Percentiles rank a stretch among this genome's conserved stretches.
Evolutionary conservation across 1,140 invertebrate genomes (phyloP).

Genomic region (Bombus vancouverensis): DNA sequence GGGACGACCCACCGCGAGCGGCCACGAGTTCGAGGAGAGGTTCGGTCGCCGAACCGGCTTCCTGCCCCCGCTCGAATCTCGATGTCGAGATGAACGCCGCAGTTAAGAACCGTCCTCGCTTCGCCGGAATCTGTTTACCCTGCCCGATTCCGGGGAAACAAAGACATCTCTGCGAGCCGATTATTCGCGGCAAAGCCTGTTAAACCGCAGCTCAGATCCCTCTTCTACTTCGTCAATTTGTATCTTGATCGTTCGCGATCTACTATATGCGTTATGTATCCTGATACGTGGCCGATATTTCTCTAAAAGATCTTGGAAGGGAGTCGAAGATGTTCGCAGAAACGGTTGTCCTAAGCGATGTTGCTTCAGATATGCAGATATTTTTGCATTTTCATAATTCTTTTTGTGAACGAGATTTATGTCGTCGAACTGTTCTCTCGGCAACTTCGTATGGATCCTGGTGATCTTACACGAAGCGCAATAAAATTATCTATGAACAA

Average conservation of each 20-base stretch:
- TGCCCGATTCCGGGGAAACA: slow-evolving; percentile 41
- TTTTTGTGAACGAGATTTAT: background rate
- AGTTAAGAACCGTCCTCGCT: slow-evolving; percentile 40
- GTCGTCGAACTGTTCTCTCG: background rate
- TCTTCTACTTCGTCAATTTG: slow-evolving; percentile 37
- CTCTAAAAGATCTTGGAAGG: background rate
- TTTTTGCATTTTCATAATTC: background rate
- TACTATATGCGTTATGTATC: slow-evolving; percentile 8
- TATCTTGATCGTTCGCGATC: slow-evolving; percentile 19
- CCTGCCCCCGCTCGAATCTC: slow-evolving; percentile 26
- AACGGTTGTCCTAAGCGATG: background rate
- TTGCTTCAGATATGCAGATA: background rate
- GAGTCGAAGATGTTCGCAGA: background rate
- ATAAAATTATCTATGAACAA: background rate
- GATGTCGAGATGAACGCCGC: slow-evolving; percentile 48
- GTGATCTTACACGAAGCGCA: too few relatives aligned
- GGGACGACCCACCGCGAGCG: slow-evolving; percentile 61
- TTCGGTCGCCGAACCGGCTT: slow-evolving; percentile 54
- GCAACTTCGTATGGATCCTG: background rate
- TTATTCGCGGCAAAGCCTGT: slow-evolving; percentile 33
- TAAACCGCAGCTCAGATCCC: background rate
- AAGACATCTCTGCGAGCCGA: slow-evolving; percentile 44
- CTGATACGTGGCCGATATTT: background rate
- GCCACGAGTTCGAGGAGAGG: slow-evolving; percentile 52
- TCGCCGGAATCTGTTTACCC: slow-evolving; percentile 29